These are phyloP conservation scores for Troides helena DNA, from an alignment of 2,888 invertebrate genomes.

Conservation along the genomic window DNA sequence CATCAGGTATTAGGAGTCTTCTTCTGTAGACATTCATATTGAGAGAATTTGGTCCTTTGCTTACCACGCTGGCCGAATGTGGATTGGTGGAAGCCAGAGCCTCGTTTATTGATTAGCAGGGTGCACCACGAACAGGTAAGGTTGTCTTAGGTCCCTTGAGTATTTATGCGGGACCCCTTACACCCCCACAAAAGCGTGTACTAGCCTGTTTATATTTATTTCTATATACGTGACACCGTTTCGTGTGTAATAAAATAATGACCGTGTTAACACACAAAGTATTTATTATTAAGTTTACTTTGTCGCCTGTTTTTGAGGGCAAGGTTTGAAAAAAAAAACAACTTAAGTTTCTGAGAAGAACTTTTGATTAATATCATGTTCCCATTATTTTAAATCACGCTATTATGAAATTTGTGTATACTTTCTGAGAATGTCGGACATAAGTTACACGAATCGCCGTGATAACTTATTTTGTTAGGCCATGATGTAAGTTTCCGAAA, in stretches of 20 bases:
- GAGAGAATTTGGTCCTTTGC: too few species aligned
- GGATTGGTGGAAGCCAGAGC: too few species aligned
- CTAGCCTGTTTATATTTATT: background rate
- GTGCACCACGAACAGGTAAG: too few species aligned
- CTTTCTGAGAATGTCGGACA: background rate
- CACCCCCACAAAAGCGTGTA: background rate
- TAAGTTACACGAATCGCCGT: background rate
- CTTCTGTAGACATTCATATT: too few species aligned
- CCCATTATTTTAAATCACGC: background rate
- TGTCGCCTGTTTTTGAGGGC: slow-evolving; percentile 5
- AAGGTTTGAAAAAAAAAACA: background rate
- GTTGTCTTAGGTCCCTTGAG: too few species aligned
- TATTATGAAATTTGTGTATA: too few species aligned
- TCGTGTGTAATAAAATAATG: background rate
- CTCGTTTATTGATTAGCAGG: too few species aligned
- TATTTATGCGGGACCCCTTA: too few species aligned
- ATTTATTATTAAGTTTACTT: slow-evolving; percentile 5
- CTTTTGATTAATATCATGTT: slow-evolving; percentile 12
- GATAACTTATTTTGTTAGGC: too few species aligned
- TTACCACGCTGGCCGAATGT: too few species aligned
- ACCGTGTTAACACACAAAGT: slow-evolving; percentile 14
- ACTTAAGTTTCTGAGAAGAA: slow-evolving; percentile 5
- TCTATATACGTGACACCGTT: background rate
- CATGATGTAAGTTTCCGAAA: too few species aligned
- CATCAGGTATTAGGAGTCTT: too few species aligned